These are phyloP conservation scores for Zonotrichia albicollis DNA, from an alignment of 2,797 vertebrate species.

Conservation along the genomic window DNA sequence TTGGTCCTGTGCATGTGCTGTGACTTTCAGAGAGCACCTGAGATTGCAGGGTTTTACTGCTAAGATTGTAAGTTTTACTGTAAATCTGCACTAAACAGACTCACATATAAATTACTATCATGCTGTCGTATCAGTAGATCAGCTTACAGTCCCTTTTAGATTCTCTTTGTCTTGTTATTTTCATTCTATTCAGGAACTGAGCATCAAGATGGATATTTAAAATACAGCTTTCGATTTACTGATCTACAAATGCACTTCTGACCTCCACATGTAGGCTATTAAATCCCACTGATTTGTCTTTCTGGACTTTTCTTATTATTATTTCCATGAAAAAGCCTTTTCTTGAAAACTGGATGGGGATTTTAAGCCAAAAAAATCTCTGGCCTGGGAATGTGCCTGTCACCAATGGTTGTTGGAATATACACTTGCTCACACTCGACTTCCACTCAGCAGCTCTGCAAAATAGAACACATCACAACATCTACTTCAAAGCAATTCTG, in stretches of 20 bases:
- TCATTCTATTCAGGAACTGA: constrained; percentile 54
- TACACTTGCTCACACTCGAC: neutral
- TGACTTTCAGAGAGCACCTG: neutral
- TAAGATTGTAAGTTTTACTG: constrained; percentile 15
- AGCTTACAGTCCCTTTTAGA: constrained; percentile 38
- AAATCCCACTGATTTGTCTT: constrained; percentile 19
- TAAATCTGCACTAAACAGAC: constrained; percentile 2
- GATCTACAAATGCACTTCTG: constrained; percentile 28
- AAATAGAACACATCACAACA: neutral
- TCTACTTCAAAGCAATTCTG: neutral
- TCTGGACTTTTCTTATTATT: neutral
- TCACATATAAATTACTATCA: neutral
- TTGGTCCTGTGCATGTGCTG: neutral
- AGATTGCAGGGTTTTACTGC: constrained; percentile 1
- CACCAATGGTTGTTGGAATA: neutral
- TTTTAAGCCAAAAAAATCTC: constrained; percentile 9
- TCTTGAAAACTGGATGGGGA: neutral
- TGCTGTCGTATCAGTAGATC: constrained; percentile 35
- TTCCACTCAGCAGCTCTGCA: neutral
- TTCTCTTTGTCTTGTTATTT: constrained; percentile 48
- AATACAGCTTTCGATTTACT: constrained; percentile 24
- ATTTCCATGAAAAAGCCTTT: neutral
- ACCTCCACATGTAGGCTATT: neutral
- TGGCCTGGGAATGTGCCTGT: neutral
- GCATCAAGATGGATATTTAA: constrained; percentile 53